Evolutionary conservation across 2,113 vertebrate genomes (phyloP).

Genomic region (Cheirogaleus medius): DNA sequence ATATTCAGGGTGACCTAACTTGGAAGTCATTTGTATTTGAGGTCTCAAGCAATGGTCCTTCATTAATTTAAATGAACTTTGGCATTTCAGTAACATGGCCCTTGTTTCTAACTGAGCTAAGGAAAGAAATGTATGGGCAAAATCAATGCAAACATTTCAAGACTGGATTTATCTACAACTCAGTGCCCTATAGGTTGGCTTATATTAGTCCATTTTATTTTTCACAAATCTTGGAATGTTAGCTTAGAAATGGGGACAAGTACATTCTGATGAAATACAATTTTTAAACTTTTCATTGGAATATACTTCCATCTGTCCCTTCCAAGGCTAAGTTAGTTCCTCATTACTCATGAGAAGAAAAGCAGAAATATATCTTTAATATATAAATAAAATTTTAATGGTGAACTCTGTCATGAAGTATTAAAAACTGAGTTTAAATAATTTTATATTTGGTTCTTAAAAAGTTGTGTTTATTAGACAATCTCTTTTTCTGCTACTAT

Average conservation of each 20-base stretch:
- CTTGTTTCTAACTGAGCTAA: background rate
- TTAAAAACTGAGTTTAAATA: conserved; percentile 6
- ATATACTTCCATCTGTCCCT: background rate
- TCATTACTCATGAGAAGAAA: background rate
- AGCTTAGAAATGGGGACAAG: background rate
- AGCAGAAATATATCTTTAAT: background rate
- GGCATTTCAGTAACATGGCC: background rate
- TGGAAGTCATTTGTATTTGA: background rate
- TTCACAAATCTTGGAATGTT: background rate
- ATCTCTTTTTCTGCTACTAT: background rate
- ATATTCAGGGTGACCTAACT: background rate
- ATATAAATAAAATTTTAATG: background rate
- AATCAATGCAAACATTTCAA: background rate
- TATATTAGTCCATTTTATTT: background rate
- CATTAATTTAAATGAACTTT: background rate
- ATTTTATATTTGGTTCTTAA: conserved; percentile 17
- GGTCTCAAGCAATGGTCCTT: background rate
- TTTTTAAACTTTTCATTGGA: background rate
- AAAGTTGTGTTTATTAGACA: background rate
- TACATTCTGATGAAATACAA: background rate
- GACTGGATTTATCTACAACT: background rate
- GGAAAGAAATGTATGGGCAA: background rate
- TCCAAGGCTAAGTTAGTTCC: background rate
- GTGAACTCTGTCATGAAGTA: background rate
- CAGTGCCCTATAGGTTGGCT: background rate